These are phyloP conservation scores for Episyrphus balteatus DNA, from an alignment of 1,140 invertebrate species.

Conservation along the genomic window DNA sequence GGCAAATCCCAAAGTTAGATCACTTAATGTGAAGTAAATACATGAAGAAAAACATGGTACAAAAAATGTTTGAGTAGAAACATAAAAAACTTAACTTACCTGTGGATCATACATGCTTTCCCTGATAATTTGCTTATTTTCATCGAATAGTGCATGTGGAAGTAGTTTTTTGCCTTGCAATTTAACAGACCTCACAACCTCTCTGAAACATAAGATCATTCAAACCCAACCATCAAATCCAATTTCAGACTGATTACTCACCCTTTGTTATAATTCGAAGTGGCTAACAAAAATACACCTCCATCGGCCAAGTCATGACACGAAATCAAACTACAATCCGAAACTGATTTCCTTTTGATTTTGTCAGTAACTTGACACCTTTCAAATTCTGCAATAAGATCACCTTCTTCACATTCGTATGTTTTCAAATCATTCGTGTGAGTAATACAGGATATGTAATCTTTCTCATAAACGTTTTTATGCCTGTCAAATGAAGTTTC, in stretches of 20 bases:
- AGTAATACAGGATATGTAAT: conserved; percentile 52
- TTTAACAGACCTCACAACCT: conserved; percentile 45
- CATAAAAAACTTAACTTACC: conserved; percentile 17
- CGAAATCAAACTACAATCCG: conserved; percentile 56
- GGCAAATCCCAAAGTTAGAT: too few species aligned
- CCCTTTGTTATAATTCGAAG: conserved; percentile 45
- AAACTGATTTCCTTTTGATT: conserved; percentile 44
- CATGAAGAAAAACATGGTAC: too few species aligned
- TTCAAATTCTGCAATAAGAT: conserved; percentile 42
- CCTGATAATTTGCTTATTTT: conserved; percentile 56
- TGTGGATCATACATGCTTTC: conserved; percentile 50
- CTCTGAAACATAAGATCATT: conserved; percentile 18
- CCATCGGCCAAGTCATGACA: conserved; percentile 37
- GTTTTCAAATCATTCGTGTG: conserved; percentile 60
- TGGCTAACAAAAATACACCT: conserved; percentile 46
- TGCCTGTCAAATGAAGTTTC: conserved; percentile 12
- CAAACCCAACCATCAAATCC: not conserved
- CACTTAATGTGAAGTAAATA: too few species aligned
- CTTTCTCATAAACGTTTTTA: conserved; percentile 35
- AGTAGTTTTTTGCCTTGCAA: conserved; percentile 41
- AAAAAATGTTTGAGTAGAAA: not conserved
- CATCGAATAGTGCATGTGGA: conserved; percentile 42
- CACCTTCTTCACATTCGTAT: conserved; percentile 53
- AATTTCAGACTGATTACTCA: conserved; percentile 5
- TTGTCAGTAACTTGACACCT: conserved; percentile 43